These are phyloP conservation scores for Rhinopithecus roxellana DNA, from an alignment of 2,113 vertebrate species.

Conservation along the genomic window DNA sequence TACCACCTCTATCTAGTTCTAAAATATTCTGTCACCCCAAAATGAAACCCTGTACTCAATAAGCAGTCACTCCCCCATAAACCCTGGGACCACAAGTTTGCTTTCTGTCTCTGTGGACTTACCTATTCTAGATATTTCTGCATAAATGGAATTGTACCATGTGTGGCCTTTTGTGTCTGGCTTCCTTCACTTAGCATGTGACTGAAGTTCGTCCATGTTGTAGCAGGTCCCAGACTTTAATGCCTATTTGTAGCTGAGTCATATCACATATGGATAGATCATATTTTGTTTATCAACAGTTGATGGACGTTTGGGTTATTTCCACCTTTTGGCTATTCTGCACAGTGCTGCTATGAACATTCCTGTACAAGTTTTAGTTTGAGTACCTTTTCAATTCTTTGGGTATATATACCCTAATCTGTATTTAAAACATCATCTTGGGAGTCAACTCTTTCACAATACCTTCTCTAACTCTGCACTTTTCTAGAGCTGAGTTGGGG, in stretches of 20 bases:
- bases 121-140: not conserved
- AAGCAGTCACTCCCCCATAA: not conserved
- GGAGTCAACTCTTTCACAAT: not conserved
- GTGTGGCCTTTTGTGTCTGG: not conserved
- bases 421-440: not conserved
- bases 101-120: not conserved
- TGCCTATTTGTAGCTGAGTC: not conserved
- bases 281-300: not conserved
- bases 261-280: not conserved
- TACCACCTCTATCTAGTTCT: not conserved
- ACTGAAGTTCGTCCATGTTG: not conserved
- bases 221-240: not conserved
- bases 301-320: not conserved
- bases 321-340: not conserved
- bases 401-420: not conserved
- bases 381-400: not conserved
- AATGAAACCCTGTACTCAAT: not conserved
- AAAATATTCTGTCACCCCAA: not conserved
- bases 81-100: not conserved
- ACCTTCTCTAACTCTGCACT: not conserved
- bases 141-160: fast-evolving
- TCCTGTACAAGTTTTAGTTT: not conserved
- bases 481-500: not conserved
- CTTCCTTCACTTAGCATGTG: not conserved
- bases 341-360: not conserved